phyloP scores from a whole-genome alignment of 2,113 vertebrate genomes.

The mouse (Mus musculus) region DNA sequence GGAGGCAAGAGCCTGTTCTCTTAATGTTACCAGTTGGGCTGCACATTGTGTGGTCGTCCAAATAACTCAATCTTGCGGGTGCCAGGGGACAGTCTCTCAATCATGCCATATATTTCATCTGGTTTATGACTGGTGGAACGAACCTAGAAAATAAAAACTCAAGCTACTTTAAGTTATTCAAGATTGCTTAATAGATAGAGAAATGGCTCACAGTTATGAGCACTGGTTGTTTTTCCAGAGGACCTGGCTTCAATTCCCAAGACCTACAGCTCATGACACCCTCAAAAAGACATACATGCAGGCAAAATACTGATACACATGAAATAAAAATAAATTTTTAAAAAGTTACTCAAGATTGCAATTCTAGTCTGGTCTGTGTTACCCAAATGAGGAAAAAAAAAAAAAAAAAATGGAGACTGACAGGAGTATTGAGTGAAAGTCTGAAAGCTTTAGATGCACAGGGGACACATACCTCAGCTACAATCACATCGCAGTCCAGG shows the following conservation, averaged over 20 bases:
- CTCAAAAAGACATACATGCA: background rate
- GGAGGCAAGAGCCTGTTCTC: background rate
- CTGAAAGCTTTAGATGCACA: background rate
- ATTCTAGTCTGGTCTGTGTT: slow-evolving; percentile 41
- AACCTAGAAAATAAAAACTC: slow-evolving; percentile 86
- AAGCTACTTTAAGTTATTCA: slow-evolving; percentile 57
- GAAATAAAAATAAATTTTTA: background rate
- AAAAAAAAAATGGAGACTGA: background rate
- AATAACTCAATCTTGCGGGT: slow-evolving; percentile 96
- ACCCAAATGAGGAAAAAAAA: slow-evolving; percentile 42
- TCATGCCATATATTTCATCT: slow-evolving; percentile 97
- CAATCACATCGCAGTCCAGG: slow-evolving; percentile 95
- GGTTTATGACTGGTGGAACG: slow-evolving; percentile 97
- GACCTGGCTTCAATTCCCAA: background rate
- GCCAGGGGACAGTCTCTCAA: slow-evolving; percentile 94
- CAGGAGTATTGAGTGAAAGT: slow-evolving; percentile 10
- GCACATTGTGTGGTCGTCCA: slow-evolving; percentile 95
- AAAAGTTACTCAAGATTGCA: background rate
- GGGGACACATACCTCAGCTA: slow-evolving; percentile 91
- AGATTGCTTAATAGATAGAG: background rate
- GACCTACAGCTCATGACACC: background rate
- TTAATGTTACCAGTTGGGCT: slow-evolving; percentile 92
- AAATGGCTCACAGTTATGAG: background rate
- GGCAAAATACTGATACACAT: background rate
- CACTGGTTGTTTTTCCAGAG: background rate